Percentiles rank a stretch among this genome's conserved stretches.
Evolutionary conservation across 2,888 invertebrate species (phyloP).

Genomic region (Aphrophora alni): DNA sequence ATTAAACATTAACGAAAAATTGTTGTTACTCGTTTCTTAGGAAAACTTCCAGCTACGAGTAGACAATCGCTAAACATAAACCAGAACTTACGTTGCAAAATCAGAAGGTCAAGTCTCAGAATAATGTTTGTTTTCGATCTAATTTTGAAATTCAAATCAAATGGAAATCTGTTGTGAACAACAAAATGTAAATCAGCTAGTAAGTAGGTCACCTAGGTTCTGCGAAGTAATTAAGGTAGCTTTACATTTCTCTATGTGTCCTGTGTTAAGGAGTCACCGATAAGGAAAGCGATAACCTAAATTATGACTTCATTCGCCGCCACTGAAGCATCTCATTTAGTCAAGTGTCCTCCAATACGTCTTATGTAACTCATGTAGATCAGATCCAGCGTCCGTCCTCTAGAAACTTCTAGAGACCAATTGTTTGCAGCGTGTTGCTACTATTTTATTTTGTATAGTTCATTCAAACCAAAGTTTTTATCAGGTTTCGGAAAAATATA

Average conservation of each 20-base stretch:
- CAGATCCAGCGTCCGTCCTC: too few species aligned
- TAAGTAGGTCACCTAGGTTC: not conserved
- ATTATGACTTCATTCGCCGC: not conserved
- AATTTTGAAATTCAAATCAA: not conserved
- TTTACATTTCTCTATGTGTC: conserved; percentile 1
- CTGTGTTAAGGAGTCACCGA: not conserved
- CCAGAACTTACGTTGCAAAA: not conserved
- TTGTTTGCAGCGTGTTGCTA: too few species aligned
- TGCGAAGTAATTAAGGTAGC: not conserved
- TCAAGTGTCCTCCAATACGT: not conserved
- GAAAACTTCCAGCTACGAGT: too few species aligned
- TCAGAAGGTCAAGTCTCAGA: not conserved
- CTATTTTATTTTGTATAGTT: too few species aligned
- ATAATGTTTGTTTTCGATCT: not conserved
- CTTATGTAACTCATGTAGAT: too few species aligned
- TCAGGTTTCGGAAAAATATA: too few species aligned
- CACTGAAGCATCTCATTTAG: not conserved
- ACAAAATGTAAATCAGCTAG: not conserved
- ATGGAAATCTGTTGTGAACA: not conserved
- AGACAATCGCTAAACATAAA: too few species aligned
- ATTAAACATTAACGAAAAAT: too few species aligned
- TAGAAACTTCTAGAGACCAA: too few species aligned
- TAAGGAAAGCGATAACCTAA: not conserved
- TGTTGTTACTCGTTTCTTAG: too few species aligned
- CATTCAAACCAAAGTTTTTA: too few species aligned